Evolutionary conservation across 2,888 invertebrate species (phyloP), one percentile per base, ranked within the genome.

Genomic region (Zaprionus obscuricornis): DNA sequence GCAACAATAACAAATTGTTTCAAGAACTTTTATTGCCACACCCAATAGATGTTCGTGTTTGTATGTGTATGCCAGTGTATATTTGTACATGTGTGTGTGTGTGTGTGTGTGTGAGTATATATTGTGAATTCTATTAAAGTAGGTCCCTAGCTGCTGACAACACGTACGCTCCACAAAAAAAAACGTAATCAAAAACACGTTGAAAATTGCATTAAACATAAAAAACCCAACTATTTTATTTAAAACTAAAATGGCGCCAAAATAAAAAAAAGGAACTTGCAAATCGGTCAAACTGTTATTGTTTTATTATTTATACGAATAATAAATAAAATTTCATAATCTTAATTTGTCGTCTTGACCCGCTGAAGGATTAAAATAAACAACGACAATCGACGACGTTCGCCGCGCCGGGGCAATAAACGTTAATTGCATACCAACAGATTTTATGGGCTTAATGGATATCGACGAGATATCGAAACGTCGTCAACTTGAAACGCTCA

Each of bases 361-460:
- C 63, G 68, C 52, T 75, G 75, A 72, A 66, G 68, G 86, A 83
- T 83, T 85, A 83, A 74, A 74, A 57, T 57, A 47, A 65, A 57
- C 54, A 67, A 36, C 14, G 7, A 56, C 65, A 42, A 31, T 36
- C 45, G 43, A 67, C 72, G 67, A 66, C 67, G 20, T 34, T 62
- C 43, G 42, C 55, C 26, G 64, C 70, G 64, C 57, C 39, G 50
- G 45, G 56, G 64, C 74, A 43, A 87, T 87, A 87, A 87, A 87
- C 65, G 74, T 83, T 85, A 87, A 87, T 84, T 87, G 85, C 84
- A 86, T 81, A 67, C 74, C 73, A 69, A 68, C 72, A 70, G 83
- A 83, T 87, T 87, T 87, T 87, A 87, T 87, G 73, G 74, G 74
- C 84, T 87, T 85, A 86, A 85, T 83, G 83, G 84, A 78, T 86